Evolutionary conservation across 2,888 invertebrate genomes (phyloP).

Genomic region (Acholoe squamosa): DNA sequence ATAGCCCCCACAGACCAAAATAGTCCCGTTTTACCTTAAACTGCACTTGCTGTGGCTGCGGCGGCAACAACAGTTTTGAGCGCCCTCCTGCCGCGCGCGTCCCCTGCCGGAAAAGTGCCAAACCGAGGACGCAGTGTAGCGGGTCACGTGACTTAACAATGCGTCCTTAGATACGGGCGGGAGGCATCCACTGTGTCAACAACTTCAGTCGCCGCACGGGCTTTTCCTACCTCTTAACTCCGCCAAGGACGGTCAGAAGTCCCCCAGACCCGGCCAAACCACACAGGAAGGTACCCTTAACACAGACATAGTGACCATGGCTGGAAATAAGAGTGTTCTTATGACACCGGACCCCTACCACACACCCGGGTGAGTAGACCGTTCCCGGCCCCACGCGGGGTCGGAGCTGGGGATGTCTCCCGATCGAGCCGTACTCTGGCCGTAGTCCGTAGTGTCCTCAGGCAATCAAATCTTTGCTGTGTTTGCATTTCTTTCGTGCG

Average conservation of each 20-base stretch:
- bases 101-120: background rate
- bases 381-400: too few species aligned
- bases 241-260: background rate
- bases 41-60: too few species aligned
- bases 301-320: background rate
- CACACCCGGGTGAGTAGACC: constrained; percentile 77
- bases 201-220: background rate
- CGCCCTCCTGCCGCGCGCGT: too few species aligned
- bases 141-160: constrained; percentile 17
- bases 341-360: constrained; percentile 79
- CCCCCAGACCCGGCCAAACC: background rate
- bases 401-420: too few species aligned
- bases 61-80: too few species aligned
- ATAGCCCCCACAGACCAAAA: too few species aligned
- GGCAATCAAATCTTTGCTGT: too few species aligned
- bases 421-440: too few species aligned
- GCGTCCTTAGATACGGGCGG: constrained; percentile 9
- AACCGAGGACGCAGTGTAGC: background rate
- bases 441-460: too few species aligned
- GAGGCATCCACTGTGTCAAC: constrained; percentile 35
- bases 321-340: constrained; percentile 73
- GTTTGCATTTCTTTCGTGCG: too few species aligned
- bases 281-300: background rate
- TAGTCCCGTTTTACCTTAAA: too few species aligned
- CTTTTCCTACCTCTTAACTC: constrained; percentile 12